These are phyloP conservation scores for Ephydatia muelleri DNA, from an alignment of 37 sponge, comb jelly and placozoan species.

Conservation along the genomic window DNA sequence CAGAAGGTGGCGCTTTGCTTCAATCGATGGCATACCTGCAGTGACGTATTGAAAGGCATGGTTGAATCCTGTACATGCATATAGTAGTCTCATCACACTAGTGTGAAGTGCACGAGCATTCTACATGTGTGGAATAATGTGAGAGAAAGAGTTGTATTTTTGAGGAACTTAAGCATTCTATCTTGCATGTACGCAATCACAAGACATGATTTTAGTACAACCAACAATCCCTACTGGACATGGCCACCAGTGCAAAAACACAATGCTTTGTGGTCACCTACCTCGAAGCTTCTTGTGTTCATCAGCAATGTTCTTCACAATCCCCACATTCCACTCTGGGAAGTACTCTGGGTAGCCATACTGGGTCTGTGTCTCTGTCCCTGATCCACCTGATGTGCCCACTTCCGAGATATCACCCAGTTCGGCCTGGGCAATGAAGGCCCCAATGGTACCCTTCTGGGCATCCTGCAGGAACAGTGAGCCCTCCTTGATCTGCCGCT, in stretches of 20 bases:
- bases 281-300: conserved; percentile 73
- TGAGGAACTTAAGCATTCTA: background rate
- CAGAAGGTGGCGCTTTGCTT: conserved; percentile 23
- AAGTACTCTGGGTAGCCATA: conserved; percentile 73
- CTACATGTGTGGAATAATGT: too few relatives aligned
- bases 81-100: background rate
- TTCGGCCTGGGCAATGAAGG: conserved; percentile 63
- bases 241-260: background rate
- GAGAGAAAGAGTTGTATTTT: too few relatives aligned
- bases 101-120: too few relatives aligned
- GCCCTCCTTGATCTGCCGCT: conserved; percentile 49
- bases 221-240: background rate
- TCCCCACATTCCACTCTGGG: conserved; percentile 59
- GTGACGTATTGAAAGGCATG: background rate
- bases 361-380: background rate
- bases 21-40: conserved; percentile 4
- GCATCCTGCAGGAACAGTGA: conserved; percentile 36
- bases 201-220: background rate
- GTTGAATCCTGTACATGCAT: background rate
- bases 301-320: conserved; percentile 52
- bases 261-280: background rate
- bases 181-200: background rate
- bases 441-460: conserved; percentile 49
- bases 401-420: conserved; percentile 38
- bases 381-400: background rate